phyloP scores from a whole-genome alignment of 2,113 vertebrate genomes.

The Condylura cristata region DNA sequence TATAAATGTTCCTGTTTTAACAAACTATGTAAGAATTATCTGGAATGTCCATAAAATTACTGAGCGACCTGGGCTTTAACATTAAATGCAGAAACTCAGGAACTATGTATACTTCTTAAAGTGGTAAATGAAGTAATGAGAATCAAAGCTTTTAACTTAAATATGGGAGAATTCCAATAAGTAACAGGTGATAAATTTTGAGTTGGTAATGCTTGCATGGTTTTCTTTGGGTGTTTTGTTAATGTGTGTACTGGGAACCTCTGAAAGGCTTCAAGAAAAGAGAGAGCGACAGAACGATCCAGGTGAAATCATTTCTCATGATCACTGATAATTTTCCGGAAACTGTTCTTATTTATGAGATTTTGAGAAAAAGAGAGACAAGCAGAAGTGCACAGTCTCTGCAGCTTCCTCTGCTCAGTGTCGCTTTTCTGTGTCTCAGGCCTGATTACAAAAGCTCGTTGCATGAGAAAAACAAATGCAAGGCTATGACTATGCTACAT shows the following conservation, averaged over 20 bases:
- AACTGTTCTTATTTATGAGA: not conserved
- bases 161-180: not conserved
- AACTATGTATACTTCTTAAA: not conserved
- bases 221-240: not conserved
- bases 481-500: not conserved
- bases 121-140: not conserved
- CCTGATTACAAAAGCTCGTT: not conserved
- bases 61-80: not conserved
- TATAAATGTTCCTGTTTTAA: not conserved
- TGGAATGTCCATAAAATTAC: not conserved
- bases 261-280: not conserved
- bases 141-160: not conserved
- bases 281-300: not conserved
- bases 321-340: not conserved
- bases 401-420: not conserved
- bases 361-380: not conserved
- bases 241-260: not conserved
- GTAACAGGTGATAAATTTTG: not conserved
- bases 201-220: not conserved
- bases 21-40: not conserved
- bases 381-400: not conserved
- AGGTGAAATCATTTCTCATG: not conserved
- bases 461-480: not conserved
- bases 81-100: not conserved
- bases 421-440: not conserved